A percentile compares a stretch with the other conserved stretches of the same genome.
Conservation (phyloP, 2,113 vertebrate species). For the Tachuris rubrigastra region DNA sequence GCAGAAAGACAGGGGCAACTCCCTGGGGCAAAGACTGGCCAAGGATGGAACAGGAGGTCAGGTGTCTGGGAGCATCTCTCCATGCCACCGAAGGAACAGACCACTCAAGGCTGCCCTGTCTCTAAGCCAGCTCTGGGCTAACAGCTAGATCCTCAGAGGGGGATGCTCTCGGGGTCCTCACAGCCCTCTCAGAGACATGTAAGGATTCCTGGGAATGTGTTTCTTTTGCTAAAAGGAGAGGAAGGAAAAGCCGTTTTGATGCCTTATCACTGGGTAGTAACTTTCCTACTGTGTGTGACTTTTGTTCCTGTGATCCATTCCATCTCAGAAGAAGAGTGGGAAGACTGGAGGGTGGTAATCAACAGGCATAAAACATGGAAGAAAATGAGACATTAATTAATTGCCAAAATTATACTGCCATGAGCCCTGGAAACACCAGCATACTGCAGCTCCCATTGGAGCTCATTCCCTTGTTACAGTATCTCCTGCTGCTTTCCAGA, state of each 20-base stretch:
- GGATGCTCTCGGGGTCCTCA: neutral
- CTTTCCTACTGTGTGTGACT: neutral
- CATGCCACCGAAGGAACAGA: neutral
- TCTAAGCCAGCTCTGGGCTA: neutral
- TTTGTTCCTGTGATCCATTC: neutral
- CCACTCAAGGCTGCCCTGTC: neutral
- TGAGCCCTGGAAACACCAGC: neutral
- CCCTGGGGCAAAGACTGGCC: neutral
- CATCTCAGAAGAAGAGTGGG: neutral
- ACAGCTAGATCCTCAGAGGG: neutral
- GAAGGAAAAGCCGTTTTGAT: neutral
- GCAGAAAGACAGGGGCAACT: neutral
- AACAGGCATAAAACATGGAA: neutral
- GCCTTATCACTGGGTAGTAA: neutral
- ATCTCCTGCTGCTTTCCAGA: neutral
- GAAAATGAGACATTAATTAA: neutral
- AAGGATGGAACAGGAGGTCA: neutral
- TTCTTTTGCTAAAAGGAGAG: neutral
- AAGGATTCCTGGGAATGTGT: neutral
- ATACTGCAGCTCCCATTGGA: neutral
- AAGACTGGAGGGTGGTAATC: neutral
- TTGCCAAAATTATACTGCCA: neutral
- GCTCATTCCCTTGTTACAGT: neutral
- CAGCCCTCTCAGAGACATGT: neutral
- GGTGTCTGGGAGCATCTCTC: neutral